Conservation (phyloP, 2,113 vertebrate species). For the Dryoscopus gambensis region DNA sequence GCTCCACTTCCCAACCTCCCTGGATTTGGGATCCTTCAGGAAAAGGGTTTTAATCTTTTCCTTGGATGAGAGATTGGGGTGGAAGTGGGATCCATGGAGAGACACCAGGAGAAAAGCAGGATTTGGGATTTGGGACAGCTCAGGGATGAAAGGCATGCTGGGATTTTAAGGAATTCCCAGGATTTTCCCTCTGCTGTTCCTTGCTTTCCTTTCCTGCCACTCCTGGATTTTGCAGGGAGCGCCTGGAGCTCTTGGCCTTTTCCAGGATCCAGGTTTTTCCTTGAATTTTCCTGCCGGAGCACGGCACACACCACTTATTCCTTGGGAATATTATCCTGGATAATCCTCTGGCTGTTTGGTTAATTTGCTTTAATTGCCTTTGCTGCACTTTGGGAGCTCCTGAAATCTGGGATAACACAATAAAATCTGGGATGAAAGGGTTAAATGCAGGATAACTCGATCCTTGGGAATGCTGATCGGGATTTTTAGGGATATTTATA, state of each 20-base stretch:
- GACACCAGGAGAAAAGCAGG: not conserved
- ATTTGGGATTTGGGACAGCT: not conserved
- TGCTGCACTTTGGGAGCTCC: not conserved
- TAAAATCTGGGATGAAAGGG: not conserved
- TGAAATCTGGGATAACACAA: not conserved
- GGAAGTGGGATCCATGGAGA: rapidly evolving
- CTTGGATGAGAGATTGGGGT: not conserved
- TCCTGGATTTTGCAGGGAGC: not conserved
- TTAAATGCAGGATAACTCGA: not conserved
- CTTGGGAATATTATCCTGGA: not conserved
- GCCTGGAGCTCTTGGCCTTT: not conserved
- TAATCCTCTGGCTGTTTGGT: not conserved
- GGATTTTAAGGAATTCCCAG: not conserved
- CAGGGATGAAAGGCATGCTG: rapidly evolving
- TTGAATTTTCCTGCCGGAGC: not conserved
- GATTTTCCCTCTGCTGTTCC: not conserved
- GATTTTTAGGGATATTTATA: not conserved
- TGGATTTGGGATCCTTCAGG: not conserved
- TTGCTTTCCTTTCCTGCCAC: not conserved
- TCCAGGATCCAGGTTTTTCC: not conserved
- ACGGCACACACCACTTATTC: rapidly evolving
- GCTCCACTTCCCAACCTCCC: rapidly evolving
- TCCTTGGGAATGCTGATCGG: not conserved
- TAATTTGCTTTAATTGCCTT: not conserved
- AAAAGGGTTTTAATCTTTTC: not conserved